A percentile compares a stretch with the other conserved stretches of the same genome.
phyloP scores from a whole-genome alignment of 2,888 invertebrate species.

The Stenchaetothrips biformis region DNA sequence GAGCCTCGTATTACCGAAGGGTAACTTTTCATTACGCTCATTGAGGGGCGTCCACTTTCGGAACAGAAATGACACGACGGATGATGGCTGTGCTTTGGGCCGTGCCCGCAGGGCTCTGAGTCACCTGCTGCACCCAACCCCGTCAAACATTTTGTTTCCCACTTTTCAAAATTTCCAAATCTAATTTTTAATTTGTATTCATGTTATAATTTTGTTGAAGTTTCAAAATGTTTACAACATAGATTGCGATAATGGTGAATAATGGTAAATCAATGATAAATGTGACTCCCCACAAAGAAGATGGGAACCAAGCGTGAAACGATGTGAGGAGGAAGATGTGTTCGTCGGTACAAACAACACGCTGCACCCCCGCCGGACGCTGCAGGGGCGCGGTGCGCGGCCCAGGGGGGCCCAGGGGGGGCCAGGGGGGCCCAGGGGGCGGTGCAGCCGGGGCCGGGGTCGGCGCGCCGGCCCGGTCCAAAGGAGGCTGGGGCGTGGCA shows the following conservation, averaged over 20 bases:
- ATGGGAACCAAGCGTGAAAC: too few relatives aligned
- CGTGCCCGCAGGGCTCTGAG: not conserved
- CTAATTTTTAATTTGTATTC: too few relatives aligned
- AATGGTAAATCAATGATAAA: too few relatives aligned
- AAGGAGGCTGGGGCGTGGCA: conserved; percentile 31
- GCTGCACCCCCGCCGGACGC: too few relatives aligned
- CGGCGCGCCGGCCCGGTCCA: conserved; percentile 27
- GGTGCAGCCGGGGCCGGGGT: conserved; percentile 18
- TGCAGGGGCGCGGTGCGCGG: too few relatives aligned
- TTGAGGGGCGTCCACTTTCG: not conserved
- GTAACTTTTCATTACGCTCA: conserved; percentile 14
- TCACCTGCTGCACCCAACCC: not conserved
- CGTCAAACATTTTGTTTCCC: not conserved
- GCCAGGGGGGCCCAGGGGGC: too few relatives aligned
- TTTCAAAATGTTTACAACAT: too few relatives aligned
- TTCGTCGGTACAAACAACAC: not conserved
- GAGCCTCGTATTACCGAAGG: not conserved
- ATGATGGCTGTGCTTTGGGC: not conserved
- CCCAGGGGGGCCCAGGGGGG: too few relatives aligned
- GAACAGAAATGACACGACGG: not conserved
- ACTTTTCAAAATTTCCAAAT: too few relatives aligned
- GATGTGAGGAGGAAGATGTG: not conserved
- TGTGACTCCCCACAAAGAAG: too few relatives aligned
- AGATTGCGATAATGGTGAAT: too few relatives aligned
- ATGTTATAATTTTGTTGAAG: too few relatives aligned